Conservation (phyloP, 2,113 vertebrate genomes). For the Myrmecobius fasciatus region DNA sequence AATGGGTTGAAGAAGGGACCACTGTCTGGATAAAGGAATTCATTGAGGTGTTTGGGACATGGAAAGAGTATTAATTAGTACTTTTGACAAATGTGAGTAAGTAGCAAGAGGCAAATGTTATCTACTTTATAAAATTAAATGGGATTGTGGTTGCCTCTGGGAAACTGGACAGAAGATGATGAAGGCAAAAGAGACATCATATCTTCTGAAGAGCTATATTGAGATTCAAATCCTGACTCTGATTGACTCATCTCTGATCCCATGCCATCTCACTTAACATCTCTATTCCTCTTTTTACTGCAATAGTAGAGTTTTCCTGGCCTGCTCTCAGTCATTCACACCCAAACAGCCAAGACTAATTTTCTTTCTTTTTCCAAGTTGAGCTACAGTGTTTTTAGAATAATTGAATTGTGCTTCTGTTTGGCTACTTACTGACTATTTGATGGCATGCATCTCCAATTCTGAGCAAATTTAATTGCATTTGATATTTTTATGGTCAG, state of each 20-base stretch:
- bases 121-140: neutral
- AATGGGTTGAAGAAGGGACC: neutral
- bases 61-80: neutral
- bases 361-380: conserved; percentile 31
- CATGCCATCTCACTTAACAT: neutral
- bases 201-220: neutral
- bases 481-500: neutral
- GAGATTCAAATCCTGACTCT: neutral
- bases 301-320: conserved; percentile 4
- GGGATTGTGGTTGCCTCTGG: neutral
- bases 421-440: neutral
- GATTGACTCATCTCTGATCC: neutral
- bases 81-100: neutral
- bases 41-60: neutral
- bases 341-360: neutral
- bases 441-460: neutral
- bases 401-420: neutral
- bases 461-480: conserved; percentile 13
- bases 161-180: neutral
- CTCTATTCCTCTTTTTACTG: neutral
- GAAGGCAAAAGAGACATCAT: neutral
- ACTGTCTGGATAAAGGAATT: neutral
- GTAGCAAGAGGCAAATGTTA: neutral
- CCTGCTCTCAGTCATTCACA: neutral
- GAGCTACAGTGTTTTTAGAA: neutral